Conservation (phyloP, 2,797 vertebrate genomes). For the Glossophaga mutica region DNA sequence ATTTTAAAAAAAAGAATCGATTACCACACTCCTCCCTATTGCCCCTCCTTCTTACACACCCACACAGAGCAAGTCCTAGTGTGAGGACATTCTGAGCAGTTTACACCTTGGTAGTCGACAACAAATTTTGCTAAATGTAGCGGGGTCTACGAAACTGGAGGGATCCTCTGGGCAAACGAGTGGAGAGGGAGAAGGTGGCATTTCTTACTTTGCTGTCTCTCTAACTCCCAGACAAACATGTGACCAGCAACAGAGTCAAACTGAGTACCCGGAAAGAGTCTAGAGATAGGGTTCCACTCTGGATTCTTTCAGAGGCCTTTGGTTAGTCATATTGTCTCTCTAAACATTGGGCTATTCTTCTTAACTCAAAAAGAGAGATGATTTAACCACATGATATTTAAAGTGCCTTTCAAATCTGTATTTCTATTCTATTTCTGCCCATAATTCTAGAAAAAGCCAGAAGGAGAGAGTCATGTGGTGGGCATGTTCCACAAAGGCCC, state of each 20-base stretch:
- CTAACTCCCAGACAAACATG: neutral
- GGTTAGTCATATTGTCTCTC: neutral
- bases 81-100: neutral
- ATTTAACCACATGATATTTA: neutral
- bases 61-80: neutral
- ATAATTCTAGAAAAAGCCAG: neutral
- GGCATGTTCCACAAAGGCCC: neutral
- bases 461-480: neutral
- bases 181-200: neutral
- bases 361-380: neutral
- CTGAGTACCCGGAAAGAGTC: neutral
- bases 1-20: no score
- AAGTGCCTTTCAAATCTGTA: neutral
- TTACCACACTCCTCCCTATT: neutral
- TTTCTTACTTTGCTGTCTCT: neutral
- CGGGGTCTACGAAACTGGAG: neutral
- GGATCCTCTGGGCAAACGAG: neutral
- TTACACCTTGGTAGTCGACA: neutral
- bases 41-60: neutral
- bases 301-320: neutral
- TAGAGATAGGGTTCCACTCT: neutral
- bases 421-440: neutral
- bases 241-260: neutral
- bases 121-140: neutral
- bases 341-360: neutral